phyloP scores from a whole-genome alignment of 2,113 vertebrate species.

The Nyctibius bracteatus region DNA sequence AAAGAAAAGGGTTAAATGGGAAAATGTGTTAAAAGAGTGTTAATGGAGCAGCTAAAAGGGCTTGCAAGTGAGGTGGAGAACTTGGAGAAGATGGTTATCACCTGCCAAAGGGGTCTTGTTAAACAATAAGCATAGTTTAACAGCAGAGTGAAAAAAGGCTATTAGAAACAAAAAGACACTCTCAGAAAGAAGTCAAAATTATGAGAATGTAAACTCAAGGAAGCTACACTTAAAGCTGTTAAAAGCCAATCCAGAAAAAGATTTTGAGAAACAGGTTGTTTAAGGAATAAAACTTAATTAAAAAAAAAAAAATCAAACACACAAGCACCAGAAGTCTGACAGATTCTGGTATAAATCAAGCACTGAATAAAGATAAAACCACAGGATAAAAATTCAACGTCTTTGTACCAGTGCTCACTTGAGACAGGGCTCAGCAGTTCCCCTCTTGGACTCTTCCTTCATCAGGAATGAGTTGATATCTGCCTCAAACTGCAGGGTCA shows the following conservation, averaged over 20 bases:
- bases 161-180: neutral
- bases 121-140: neutral
- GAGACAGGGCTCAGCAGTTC: neutral
- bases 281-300: neutral
- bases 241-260: neutral
- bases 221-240: neutral
- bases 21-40: neutral
- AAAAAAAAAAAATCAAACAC: neutral
- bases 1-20: neutral
- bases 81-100: neutral
- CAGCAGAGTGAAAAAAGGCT: neutral
- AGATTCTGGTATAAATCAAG: neutral
- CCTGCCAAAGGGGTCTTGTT: neutral
- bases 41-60: neutral
- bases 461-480: neutral
- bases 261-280: neutral
- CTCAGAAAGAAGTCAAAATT: neutral
- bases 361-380: neutral
- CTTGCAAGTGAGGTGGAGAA: neutral
- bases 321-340: neutral
- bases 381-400: neutral
- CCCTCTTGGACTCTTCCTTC: neutral
- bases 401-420: neutral
- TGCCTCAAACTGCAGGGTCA: neutral
- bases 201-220: neutral